Evolutionary conservation across 2,113 vertebrate species (phyloP).

Genomic region (Embiotoca jacksoni): DNA sequence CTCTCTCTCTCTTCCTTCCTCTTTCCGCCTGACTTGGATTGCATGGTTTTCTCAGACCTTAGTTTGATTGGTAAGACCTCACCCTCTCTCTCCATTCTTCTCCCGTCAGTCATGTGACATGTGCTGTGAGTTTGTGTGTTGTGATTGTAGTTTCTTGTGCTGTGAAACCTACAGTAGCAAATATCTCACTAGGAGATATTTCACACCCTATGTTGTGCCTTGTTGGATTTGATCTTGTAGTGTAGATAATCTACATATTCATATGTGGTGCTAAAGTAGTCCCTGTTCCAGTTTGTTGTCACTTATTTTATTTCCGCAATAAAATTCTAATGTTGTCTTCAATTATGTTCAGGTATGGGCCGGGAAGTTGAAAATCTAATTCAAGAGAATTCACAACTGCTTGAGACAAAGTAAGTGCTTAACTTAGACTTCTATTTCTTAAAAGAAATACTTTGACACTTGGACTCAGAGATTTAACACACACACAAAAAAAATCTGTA

Average conservation of each 20-base stretch:
- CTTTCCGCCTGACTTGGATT: conserved; percentile 89
- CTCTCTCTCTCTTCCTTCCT: conserved; percentile 65
- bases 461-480: not conserved
- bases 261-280: conserved; percentile 49
- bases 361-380: conserved; percentile 98
- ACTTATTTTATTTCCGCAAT: not conserved
- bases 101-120: conserved; percentile 63
- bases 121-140: conserved; percentile 54
- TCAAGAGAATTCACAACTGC: conserved; percentile 95
- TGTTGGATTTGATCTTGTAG: conserved; percentile 24
- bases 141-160: conserved; percentile 30
- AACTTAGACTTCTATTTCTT: not conserved
- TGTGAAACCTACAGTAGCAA: conserved; percentile 27
- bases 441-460: not conserved
- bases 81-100: conserved; percentile 82
- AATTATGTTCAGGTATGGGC: conserved; percentile 91
- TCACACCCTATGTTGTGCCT: conserved; percentile 15
- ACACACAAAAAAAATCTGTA: not conserved
- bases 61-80: conserved; percentile 98
- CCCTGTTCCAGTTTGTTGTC: conserved; percentile 18
- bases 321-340: not conserved
- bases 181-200: conserved; percentile 56
- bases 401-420: conserved; percentile 96
- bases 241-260: conserved; percentile 26
- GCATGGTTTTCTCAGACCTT: conserved; percentile 98